A percentile compares a stretch with the other conserved stretches of the same genome.
Conservation (phyloP, 2,113 vertebrate genomes). For the Rhinogobius similis region DNA sequence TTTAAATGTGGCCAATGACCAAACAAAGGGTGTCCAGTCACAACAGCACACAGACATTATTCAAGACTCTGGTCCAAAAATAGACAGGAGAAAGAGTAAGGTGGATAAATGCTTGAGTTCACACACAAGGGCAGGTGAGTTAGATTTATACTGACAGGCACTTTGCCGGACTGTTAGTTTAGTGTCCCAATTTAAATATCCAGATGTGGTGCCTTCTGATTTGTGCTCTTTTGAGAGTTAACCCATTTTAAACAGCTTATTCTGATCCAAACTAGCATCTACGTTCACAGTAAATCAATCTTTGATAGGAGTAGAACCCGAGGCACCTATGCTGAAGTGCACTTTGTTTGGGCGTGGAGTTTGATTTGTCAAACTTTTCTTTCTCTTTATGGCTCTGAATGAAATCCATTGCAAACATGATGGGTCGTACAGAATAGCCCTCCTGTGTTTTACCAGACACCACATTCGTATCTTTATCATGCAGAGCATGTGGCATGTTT, state of each 20-base stretch:
- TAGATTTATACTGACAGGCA: slow-evolving; percentile 79
- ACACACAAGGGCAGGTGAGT: slow-evolving; percentile 66
- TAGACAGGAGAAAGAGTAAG: slow-evolving; percentile 32
- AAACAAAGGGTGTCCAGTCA: slow-evolving; percentile 41
- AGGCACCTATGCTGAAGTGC: slow-evolving; percentile 86
- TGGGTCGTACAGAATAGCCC: slow-evolving; percentile 54
- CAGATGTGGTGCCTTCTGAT: slow-evolving; percentile 47
- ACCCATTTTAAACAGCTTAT: slow-evolving; percentile 44
- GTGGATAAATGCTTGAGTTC: slow-evolving; percentile 18
- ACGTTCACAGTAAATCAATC: slow-evolving; percentile 67
- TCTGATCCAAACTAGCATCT: slow-evolving; percentile 64
- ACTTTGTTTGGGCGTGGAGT: slow-evolving; percentile 76
- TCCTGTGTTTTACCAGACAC: slow-evolving; percentile 45
- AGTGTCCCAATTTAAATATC: slow-evolving; percentile 42
- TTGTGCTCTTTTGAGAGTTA: slow-evolving; percentile 74
- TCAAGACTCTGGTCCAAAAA: slow-evolving; percentile 28
- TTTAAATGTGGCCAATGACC: slow-evolving; percentile 33
- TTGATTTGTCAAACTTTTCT: slow-evolving; percentile 61
- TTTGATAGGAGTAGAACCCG: slow-evolving; percentile 65
- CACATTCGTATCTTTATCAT: slow-evolving; percentile 62
- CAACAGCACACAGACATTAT: slow-evolving; percentile 24
- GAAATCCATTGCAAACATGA: slow-evolving; percentile 60
- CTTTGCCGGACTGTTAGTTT: slow-evolving; percentile 66
- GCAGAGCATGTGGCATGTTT: slow-evolving; percentile 79
- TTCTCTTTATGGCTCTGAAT: slow-evolving; percentile 72